A percentile compares a stretch with the other conserved stretches of the same genome.
These are phyloP conservation scores for Agrenia bidenticulata DNA, from an alignment of 2,888 invertebrate species.

Conservation along the genomic window DNA sequence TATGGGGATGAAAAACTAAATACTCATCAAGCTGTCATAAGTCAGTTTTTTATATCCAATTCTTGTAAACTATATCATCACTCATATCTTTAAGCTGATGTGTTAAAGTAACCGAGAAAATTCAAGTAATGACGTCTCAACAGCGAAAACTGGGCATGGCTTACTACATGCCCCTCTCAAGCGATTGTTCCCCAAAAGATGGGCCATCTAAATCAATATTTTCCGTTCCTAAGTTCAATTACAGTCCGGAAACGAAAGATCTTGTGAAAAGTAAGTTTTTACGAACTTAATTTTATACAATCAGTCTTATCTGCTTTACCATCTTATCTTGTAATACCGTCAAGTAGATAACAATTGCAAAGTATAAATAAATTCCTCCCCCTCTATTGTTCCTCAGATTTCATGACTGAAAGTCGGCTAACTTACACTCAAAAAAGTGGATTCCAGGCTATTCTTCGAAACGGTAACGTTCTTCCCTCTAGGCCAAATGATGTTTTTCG, in stretches of 20 bases:
- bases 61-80: too few species aligned
- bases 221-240: conserved; percentile 28
- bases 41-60: too few species aligned
- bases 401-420: conserved; percentile 46
- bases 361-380: background rate
- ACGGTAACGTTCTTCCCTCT: conserved; percentile 34
- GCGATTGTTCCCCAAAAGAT: conserved; percentile 24
- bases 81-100: too few species aligned
- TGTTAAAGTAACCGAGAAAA: too few species aligned
- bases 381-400: conserved; percentile 19
- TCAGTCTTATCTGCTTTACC: background rate
- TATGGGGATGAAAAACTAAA: too few species aligned
- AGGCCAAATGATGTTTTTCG: conserved; percentile 27
- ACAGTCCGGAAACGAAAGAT: conserved; percentile 42
- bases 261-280: conserved; percentile 39
- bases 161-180: conserved; percentile 36
- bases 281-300: background rate
- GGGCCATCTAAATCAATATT: conserved; percentile 31
- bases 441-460: conserved; percentile 43
- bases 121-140: conserved; percentile 10
- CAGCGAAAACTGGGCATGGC: conserved; percentile 16
- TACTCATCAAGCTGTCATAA: too few species aligned
- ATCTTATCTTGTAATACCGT: background rate
- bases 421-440: conserved; percentile 43
- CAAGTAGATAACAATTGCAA: background rate